These are phyloP conservation scores for Mesitornis unicolor DNA, from an alignment of 2,113 vertebrate genomes.

Conservation along the genomic window DNA sequence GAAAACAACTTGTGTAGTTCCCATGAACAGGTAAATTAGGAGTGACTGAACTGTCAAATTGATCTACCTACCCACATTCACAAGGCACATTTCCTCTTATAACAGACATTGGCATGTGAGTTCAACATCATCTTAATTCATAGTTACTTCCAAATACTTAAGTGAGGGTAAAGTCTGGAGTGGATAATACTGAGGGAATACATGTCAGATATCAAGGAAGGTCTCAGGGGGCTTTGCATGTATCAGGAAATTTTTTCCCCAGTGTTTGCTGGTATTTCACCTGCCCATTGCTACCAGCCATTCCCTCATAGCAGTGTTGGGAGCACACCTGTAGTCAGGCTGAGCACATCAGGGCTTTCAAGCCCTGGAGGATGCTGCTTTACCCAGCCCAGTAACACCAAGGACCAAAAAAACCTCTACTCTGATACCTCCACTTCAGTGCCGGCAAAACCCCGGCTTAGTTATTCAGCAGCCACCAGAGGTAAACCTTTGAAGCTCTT, in stretches of 20 bases:
- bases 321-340: accelerated
- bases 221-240: accelerated
- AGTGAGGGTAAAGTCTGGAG: not conserved
- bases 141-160: not conserved
- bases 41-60: not conserved
- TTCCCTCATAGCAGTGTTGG: not conserved
- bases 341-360: not conserved
- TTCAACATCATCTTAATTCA: not conserved
- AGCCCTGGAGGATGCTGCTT: not conserved
- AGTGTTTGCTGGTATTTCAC: not conserved
- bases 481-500: not conserved
- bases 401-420: accelerated
- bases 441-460: not conserved
- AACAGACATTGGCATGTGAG: accelerated
- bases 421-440: not conserved
- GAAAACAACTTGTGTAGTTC: not conserved
- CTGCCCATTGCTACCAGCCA: accelerated
- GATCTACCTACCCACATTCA: not conserved
- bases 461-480: too few relatives aligned
- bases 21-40: not conserved
- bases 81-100: not conserved
- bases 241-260: not conserved
- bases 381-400: not conserved
- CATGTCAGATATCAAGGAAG: not conserved
- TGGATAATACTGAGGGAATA: not conserved